Conservation (phyloP, 2,797 vertebrate species). For the Hybognathus amarus region DNA sequence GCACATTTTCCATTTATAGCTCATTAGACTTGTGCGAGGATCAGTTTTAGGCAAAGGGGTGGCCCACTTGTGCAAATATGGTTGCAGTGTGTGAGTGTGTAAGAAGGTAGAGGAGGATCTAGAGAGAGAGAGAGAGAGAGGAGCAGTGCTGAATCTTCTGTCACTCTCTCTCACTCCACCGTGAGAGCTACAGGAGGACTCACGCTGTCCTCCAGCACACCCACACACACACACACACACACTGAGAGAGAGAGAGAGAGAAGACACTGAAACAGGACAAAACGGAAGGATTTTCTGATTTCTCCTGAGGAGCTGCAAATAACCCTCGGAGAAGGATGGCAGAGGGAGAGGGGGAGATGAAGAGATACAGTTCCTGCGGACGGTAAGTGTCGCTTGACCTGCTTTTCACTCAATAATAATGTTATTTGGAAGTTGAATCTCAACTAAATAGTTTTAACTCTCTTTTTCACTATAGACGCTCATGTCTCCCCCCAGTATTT, state of each 20-base stretch:
- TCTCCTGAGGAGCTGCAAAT: conserved; percentile 79
- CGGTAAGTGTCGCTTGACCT: conserved; percentile 78
- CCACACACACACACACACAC: conserved; percentile 72
- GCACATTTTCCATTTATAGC: conserved; percentile 78
- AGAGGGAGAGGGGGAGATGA: conserved; percentile 92
- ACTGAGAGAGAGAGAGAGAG: conserved; percentile 52
- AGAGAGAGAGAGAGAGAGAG: conserved; percentile 44
- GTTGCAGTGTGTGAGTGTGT: conserved; percentile 66
- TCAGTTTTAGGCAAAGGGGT: conserved; percentile 65
- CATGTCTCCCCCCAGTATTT: neutral
- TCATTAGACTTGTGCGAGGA: conserved; percentile 62
- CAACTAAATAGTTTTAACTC: neutral
- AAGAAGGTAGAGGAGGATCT: conserved; percentile 59
- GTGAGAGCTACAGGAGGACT: conserved; percentile 80
- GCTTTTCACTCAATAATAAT: neutral
- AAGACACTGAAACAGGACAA: conserved; percentile 62
- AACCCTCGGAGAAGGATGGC: conserved; percentile 84
- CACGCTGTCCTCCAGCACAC: conserved; percentile 79
- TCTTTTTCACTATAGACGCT: neutral
- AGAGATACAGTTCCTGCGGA: conserved; percentile 92
- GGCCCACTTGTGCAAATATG: conserved; percentile 78
- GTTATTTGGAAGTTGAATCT: conserved; percentile 17
- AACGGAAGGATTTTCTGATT: conserved; percentile 74
- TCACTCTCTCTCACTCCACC: conserved; percentile 78
- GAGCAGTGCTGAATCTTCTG: conserved; percentile 64